Base-by-base conservation (phyloP, 1,140 invertebrate genomes). In the Pteromalus puparum region DNA sequence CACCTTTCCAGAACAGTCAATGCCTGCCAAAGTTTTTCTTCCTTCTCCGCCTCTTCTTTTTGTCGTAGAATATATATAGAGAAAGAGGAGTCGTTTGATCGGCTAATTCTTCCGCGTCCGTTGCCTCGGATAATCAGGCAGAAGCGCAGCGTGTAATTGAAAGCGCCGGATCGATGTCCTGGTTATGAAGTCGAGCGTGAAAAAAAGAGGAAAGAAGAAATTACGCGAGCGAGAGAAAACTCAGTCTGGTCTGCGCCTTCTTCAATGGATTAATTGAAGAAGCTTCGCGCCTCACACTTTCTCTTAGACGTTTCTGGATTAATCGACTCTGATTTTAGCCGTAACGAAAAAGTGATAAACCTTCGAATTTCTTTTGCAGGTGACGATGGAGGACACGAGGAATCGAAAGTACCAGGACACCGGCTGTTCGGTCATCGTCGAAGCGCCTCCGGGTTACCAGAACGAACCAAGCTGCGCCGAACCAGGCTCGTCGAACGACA, bases 361-460 rank as follows among this genome's bases (percentile, higher is more conserved):
- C n/a, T 53, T 77, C 34, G 26, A 12, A 21, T 34, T 61, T 61
- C 6, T 18, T 81, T 89, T 87, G 24, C 83, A 93, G 92, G 89
- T 93, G 72, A 91, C 91, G 77, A 90, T 92, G 89, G 92, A 92
- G 74, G 90, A 92, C 67, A 90, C 88, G 82, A 90, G 89, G 79
- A 88, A 86, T 83, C 88, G 87, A 81, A 90, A 89, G 79, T 91
- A 90, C 68, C 87, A 92, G 65, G 95, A 96, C 86, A 95, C 95
- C 90, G 95, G 96, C 83, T 96, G 96, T n/a, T 96, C 96, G 34
- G 97, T 97, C 85, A 95, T 97, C 2, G 96, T 97, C 4, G 96
- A 97, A 88, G 95, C 96, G 82, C 85, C 93, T 85, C 86, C 91
- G 77, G 85, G 87, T 83, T 91, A 92, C 86, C 88, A 90, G 67